Conservation (phyloP, 2,113 vertebrate genomes). For the Hydrochoerus hydrochaeris region DNA sequence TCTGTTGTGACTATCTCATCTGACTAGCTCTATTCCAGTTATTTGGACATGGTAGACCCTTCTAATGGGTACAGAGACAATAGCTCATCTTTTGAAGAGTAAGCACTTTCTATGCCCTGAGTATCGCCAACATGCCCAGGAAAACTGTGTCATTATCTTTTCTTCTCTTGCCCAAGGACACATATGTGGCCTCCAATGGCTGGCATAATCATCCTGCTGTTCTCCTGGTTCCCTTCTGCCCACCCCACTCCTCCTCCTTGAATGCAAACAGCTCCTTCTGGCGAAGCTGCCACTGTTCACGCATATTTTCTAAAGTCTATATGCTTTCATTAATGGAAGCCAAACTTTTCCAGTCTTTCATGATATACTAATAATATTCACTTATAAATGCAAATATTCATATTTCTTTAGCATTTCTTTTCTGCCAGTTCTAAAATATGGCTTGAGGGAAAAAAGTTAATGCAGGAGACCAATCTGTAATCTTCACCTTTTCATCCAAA, state of each 20-base stretch:
- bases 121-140: background rate
- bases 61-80: background rate
- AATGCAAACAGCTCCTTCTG: background rate
- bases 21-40: background rate
- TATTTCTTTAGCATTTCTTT: background rate
- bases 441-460: background rate
- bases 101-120: background rate
- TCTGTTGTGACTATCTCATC: too few relatives aligned
- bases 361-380: background rate
- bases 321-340: background rate
- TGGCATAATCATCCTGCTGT: background rate
- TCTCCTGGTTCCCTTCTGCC: background rate
- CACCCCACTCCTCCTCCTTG: background rate
- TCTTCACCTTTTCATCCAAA: background rate
- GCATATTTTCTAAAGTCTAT: background rate
- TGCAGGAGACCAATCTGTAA: background rate
- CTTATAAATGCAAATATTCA: background rate
- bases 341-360: conserved; percentile 14
- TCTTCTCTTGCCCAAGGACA: background rate
- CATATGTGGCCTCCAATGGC: background rate
- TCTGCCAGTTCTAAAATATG: background rate
- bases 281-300: background rate
- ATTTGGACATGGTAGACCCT: background rate
- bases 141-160: background rate
- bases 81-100: background rate